Base-by-base conservation (phyloP, 2,797 vertebrate genomes). In the Centropyge bicolor region DNA sequence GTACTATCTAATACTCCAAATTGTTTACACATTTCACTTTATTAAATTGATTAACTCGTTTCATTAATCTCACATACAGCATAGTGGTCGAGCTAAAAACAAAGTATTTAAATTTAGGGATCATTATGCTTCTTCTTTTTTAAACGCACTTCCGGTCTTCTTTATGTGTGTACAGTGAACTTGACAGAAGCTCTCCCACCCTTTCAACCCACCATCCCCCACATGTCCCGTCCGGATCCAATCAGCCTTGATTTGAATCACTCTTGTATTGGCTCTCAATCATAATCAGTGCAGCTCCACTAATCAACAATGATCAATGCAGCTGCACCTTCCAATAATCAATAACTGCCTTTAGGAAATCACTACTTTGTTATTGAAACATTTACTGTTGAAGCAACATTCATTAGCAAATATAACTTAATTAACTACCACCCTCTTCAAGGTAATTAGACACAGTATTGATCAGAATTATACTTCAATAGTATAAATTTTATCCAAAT, bases 151-250 rank as follows among this genome's bases (percentile, higher is more conserved):
- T 91, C 87, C 85, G 78, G 67, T 82, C 0, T 5, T 45, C 1
- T 14, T 43, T 1, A 0, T 3, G 17, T 17, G 1, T 56, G 57
- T 31, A 11, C 6, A 0, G 10, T 0, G 0, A 1, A 0, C 3
- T 86, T 82, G 69, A 90, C 61, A 0, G 1, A 31, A 19, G 22
- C 70, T 24, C 11, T 46, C 51, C 54, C 60, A 31, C 64, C 41
- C 62, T 81, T 68, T 75, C 71, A 63, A 70, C 85, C 65, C 54
- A 13, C 83, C 88, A 69, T 64, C 92, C 89, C 94, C 87, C 90
- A 87, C 80, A 24, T 69, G 84, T 57, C 82, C 86, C 52, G 88
- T 41, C 80, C 61, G 63, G 79, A 83, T 70, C 81, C 80, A 78
- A 81, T 87, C 85, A 85, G 8, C 3, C 27, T 4, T 73, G 85